These are phyloP conservation scores for Microcebus ravelobensis DNA, from an alignment of 2,113 vertebrate species.

Conservation along the genomic window DNA sequence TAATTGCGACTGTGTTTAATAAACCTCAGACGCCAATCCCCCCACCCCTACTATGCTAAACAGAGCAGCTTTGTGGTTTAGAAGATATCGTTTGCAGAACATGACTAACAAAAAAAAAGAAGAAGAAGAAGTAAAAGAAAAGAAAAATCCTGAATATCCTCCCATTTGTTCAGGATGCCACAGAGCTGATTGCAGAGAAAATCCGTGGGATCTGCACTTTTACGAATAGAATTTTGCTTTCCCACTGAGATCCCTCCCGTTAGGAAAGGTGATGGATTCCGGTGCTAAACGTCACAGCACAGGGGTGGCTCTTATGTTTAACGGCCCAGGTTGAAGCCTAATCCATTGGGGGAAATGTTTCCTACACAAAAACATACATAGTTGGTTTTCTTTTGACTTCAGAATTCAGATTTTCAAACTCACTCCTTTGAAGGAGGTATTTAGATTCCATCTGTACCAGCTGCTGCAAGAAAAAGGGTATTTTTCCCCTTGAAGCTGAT, in stretches of 20 bases:
- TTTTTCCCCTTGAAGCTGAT: background rate
- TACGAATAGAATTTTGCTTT: background rate
- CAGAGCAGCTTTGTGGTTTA: background rate
- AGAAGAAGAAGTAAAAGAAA: too few species aligned
- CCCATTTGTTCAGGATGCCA: background rate
- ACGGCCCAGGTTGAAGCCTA: background rate
- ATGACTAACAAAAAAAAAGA: background rate
- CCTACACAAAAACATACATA: background rate
- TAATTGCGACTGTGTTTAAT: background rate
- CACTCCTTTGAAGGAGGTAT: background rate
- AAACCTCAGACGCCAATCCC: background rate
- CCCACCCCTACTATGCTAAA: background rate
- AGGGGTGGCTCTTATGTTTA: background rate
- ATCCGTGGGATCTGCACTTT: accelerated
- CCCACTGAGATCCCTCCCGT: background rate
- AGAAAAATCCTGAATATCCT: background rate
- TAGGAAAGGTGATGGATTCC: background rate
- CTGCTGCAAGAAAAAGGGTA: background rate
- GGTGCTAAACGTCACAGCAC: background rate
- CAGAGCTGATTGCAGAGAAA: background rate
- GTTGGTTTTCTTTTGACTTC: background rate
- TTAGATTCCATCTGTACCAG: background rate
- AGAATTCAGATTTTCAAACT: background rate
- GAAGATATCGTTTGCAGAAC: background rate
- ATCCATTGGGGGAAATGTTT: background rate